Base-by-base conservation (phyloP, 1,140 invertebrate species). In the Nylanderia fulva region DNA sequence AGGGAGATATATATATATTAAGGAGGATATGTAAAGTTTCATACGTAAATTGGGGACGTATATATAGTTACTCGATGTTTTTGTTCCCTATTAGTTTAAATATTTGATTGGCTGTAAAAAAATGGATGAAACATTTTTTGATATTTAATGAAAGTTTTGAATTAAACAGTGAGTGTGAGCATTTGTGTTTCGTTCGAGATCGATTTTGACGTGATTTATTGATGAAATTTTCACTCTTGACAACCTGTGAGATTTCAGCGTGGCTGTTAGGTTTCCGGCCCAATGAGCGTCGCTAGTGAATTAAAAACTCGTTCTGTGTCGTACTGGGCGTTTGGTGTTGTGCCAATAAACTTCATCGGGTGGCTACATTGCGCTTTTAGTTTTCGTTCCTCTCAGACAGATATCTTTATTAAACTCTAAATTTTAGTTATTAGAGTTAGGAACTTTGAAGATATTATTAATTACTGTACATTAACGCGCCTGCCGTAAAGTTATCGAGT, bases 251-350 rank as follows among this genome's bases (percentile, higher is more conserved):
- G 42, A 88, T 76, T 80, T 56, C 13, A 33, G 6, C 42, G n/a
- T 8, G 29, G 64, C 24, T 61, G 69, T 75, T 63, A 42, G 48
- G 52, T 76, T 71, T 69, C 33, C 52, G 48, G 11, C 2, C 27
- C n/a, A n/a, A 24, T 11, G n/a, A 66, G 54, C 29, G 13, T 58
- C 56, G 27, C 48, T 61, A 66, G 64, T 77, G 64, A 89, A 88
- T 88, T 83, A 88, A 89, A 88, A 88, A 86, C 82, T 83, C 66
- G 61, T 66, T 68, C 63, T 39, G 42, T 60, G 24, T 11, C 52
- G 36, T 15, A 52, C 6, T 54, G 64, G 24, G 15, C 42, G 18
- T 21, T 85, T 90, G 86, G 82, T 83, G 8, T n/a, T 18, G 24
- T 18, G 36, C 52, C 77, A 72, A 80, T 79, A 66, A 79, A 29